Percentiles rank a stretch among this genome's conserved stretches.
phyloP scores from a whole-genome alignment of 2,113 vertebrate genomes.

The Coptodon bakossiorum region DNA sequence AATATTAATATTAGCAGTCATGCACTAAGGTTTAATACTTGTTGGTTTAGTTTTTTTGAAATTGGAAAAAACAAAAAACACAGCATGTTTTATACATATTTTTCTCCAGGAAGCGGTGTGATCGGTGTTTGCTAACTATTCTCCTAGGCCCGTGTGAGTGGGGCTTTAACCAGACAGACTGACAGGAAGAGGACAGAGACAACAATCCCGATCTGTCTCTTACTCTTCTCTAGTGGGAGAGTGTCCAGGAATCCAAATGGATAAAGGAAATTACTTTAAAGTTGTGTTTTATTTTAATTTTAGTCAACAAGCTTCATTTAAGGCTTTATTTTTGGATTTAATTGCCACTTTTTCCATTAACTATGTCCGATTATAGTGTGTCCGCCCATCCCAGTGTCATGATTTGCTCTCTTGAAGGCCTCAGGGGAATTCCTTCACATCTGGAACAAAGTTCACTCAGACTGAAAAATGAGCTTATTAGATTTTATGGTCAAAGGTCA shows the following conservation, averaged over 20 bases:
- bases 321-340: background rate
- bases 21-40: background rate
- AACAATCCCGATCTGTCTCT: rapidly evolving
- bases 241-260: background rate
- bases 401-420: background rate
- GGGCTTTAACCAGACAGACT: rapidly evolving
- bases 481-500: background rate
- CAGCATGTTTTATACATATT: background rate
- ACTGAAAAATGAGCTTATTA: background rate
- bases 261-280: background rate
- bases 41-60: rapidly evolving
- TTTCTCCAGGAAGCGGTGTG: background rate
- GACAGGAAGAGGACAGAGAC: background rate
- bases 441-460: background rate
- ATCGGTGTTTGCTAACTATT: rapidly evolving
- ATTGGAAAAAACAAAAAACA: background rate
- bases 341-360: rapidly evolving
- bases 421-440: background rate
- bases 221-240: background rate
- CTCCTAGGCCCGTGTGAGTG: rapidly evolving
- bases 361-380: background rate
- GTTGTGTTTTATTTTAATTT: background rate
- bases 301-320: background rate
- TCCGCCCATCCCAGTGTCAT: rapidly evolving
- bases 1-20: background rate